Evolutionary conservation across 2,888 invertebrate genomes (phyloP).

Genomic region (Mythimna ferrago): DNA sequence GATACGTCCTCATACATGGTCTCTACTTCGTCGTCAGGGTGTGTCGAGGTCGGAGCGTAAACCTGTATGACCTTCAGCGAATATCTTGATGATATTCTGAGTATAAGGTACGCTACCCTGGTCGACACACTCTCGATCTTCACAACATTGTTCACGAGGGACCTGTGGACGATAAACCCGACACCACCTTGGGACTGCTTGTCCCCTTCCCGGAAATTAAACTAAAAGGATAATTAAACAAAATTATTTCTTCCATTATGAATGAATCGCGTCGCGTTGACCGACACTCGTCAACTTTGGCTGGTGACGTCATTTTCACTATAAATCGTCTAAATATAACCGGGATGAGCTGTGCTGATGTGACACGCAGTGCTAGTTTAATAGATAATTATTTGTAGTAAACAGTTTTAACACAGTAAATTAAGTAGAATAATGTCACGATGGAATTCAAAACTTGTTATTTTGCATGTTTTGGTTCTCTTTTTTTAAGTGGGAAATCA

Average conservation of each 20-base stretch:
- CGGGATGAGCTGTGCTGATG: constrained; percentile 42
- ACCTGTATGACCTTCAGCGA: no score
- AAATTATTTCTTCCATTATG: constrained; percentile 21
- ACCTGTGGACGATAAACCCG: no score
- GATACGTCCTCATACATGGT: no score
- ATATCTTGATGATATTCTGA: no score
- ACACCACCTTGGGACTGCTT: no score
- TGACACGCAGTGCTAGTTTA: constrained; percentile 29
- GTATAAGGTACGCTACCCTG: no score
- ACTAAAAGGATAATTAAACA: constrained; percentile 19
- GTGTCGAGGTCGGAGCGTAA: no score
- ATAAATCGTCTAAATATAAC: constrained; percentile 62
- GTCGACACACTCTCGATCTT: no score
- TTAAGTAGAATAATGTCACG: background rate
- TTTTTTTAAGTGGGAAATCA: no score
- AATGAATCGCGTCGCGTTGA: constrained; percentile 30
- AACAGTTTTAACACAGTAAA: constrained; percentile 11
- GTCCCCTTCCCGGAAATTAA: no score
- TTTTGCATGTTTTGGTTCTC: background rate
- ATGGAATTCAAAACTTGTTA: background rate
- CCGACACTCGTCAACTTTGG: constrained; percentile 31
- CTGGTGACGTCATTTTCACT: constrained; percentile 55
- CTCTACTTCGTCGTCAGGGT: no score
- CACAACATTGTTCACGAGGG: no score
- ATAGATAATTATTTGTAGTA: constrained; percentile 28